Evolutionary conservation across 2,797 vertebrate genomes (phyloP).

Genomic region (Enoplosus armatus): DNA sequence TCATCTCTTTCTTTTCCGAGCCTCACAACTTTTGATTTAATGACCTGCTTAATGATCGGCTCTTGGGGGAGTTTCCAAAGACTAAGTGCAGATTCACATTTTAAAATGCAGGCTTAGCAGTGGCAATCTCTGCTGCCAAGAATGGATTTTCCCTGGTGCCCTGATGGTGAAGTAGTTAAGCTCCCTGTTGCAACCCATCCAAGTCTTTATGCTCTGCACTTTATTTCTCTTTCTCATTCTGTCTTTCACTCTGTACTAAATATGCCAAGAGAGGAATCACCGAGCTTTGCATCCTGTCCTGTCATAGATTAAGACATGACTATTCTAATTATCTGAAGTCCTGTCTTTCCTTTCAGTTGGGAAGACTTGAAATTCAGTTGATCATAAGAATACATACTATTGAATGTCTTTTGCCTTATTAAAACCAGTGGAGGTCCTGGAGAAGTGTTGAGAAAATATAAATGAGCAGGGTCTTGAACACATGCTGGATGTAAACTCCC

Average conservation of each 20-base stretch:
- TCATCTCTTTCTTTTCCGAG: slow-evolving; percentile 56
- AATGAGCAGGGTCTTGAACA: slow-evolving; percentile 41
- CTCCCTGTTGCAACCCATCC: slow-evolving; percentile 86
- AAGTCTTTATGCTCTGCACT: slow-evolving; percentile 73
- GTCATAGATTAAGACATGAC: slow-evolving; percentile 34
- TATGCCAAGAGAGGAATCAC: slow-evolving; percentile 47
- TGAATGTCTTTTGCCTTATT: slow-evolving; percentile 26
- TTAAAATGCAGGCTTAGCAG: slow-evolving; percentile 94
- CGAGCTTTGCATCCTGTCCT: slow-evolving; percentile 28
- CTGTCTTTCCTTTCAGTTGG: slow-evolving; percentile 11
- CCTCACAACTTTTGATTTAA: slow-evolving; percentile 93
- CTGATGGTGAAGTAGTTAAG: slow-evolving; percentile 92
- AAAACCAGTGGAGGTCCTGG: slow-evolving; percentile 11
- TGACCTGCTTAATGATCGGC: slow-evolving; percentile 91
- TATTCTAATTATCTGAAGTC: slow-evolving; percentile 31
- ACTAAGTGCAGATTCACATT: slow-evolving; percentile 92
- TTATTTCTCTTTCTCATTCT: slow-evolving; percentile 46
- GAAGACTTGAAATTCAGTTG: slow-evolving; percentile 12
- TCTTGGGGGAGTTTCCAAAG: slow-evolving; percentile 92
- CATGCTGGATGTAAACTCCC: slow-evolving; percentile 59
- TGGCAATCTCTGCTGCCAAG: slow-evolving; percentile 90
- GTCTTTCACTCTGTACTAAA: slow-evolving; percentile 51
- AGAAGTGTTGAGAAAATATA: slow-evolving; percentile 30
- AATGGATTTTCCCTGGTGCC: slow-evolving; percentile 93
- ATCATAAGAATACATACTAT: neutral